Percentiles rank a stretch among this genome's conserved stretches.
These are phyloP conservation scores for Colius striatus DNA, from an alignment of 2,113 vertebrate species.

Conservation along the genomic window DNA sequence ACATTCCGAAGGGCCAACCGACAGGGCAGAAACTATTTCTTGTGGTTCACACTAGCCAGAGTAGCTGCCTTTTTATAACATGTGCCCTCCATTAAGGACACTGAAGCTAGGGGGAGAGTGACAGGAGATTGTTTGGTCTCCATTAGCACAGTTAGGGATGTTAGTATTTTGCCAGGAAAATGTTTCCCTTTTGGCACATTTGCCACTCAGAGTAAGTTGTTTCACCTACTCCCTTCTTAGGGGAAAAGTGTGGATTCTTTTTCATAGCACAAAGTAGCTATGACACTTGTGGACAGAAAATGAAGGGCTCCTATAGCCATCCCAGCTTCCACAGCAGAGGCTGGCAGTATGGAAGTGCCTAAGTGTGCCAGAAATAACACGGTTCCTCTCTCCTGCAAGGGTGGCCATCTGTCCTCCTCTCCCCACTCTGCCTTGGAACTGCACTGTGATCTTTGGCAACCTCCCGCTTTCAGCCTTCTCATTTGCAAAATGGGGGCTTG, in stretches of 20 bases:
- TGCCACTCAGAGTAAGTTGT: not conserved
- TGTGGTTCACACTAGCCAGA: not conserved
- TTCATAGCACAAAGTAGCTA: not conserved
- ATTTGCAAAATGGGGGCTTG: not conserved
- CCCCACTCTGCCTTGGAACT: not conserved
- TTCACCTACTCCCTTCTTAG: not conserved
- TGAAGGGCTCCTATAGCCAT: not conserved
- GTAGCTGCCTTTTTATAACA: not conserved
- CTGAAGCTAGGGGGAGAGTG: not conserved
- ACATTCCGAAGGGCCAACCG: not conserved
- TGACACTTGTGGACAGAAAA: conserved; percentile 5
- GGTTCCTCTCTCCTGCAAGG: not conserved
- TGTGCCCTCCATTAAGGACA: not conserved
- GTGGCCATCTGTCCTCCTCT: conserved; percentile 41
- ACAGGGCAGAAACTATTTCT: not conserved
- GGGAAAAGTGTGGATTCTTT: not conserved
- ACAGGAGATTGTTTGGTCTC: not conserved
- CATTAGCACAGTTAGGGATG: not conserved
- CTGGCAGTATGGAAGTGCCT: not conserved
- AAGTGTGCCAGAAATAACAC: conserved; percentile 21
- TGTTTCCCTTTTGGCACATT: not conserved
- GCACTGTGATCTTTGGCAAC: not conserved
- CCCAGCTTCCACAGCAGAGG: not conserved
- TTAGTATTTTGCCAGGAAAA: conserved; percentile 2
- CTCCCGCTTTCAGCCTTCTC: not conserved